Evolutionary conservation across 92 coral and sea anemone genomes (phyloP), one percentile per base, ranked within the genome.

Genomic region (Hydrozoanthus gracilis): DNA sequence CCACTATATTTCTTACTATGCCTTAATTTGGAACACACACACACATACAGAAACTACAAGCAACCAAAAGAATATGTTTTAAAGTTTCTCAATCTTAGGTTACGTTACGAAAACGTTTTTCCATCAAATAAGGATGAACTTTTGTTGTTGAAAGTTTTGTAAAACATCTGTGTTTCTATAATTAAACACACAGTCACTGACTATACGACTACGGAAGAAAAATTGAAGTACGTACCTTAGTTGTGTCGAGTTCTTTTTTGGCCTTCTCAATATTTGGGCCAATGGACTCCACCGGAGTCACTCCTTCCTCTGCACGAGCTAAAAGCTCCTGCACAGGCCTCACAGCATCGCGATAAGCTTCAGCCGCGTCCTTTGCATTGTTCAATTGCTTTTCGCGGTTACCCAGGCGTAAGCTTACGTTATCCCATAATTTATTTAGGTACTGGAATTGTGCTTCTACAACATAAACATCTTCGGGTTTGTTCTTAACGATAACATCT

Each of bases 381-480:
- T 83, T 93, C 49, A 96, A 71, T 82, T 87, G 94, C 11, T 89
- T 88, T 50, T 76, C 88, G 8, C 99, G 91, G 77, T 88, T 89
- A 51, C 83, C 90, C 87, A 96, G 48, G 71, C 94, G 89, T 44
- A 95, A 65, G 27, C 76, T 64, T 15, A 92, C 73, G 65, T 94
- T 79, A 7, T 93, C 95, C 96, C 98, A 96, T 75, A 91, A 73
- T 88, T 92, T 95, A 51, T 86, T 84, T 76, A 96, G 73, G 88
- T 96, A 91, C 82, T 92, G 96, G 52, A 88, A 83, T 62, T 96
- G 99, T 20, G 98, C 99, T 73, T 96, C 98, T 17, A 96, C 97
- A 3, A 96, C 95, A 88, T 95, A 96, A 20, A 95, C 94, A 78
- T 96, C 99, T 71, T 92, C 98, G 3, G 99, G 96, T 35, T 93